Base-by-base conservation (phyloP, 2,113 vertebrate genomes). In the Cheilinus undulatus region DNA sequence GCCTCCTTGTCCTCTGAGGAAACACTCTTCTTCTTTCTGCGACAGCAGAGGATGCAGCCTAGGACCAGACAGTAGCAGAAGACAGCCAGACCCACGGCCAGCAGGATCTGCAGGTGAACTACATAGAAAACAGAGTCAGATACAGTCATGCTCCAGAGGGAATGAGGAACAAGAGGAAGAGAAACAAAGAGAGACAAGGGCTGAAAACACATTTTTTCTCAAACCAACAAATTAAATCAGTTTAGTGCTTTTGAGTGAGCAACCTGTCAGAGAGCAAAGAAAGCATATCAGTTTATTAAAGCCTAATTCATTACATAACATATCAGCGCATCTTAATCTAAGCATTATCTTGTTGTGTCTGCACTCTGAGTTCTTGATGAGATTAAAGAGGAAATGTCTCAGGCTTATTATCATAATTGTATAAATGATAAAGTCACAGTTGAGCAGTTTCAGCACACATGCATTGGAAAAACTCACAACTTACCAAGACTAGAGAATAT, bases 21-120 rank as follows among this genome's bases (percentile, higher is more conserved):
- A 20, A 27, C 52, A 1, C 8, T 69, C 68, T 83, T 69, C 67
- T 83, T 90, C 5, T 60, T 76, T 20, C 76, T 90, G 20, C 89
- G 78, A 86, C 91, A 93, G 76, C 93, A 95, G 52, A 93, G 40
- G 28, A 93, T 61, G 7, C 95, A 96, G 24, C 93, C 86, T 7
- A 95, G 87, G 49, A 95, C 89, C 56, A 93, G 73, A 42, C 88
- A 92, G 90, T 94, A 94, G 85, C 91, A 95, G 64, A 95, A 82
- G 15, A 96, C 64, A 4, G 93, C 92, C 69, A 94, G 87, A 22
- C 92, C 94, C 5, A 88, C 66, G 0, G 92, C 90, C 43, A 95
- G 86, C 65, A 94, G 81, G 20, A 91, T 73, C 91, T 94, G 94
- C 67, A 93, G 75, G 76, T 90, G 90, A 45, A 77, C 95, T 96